Evolutionary conservation across 2,888 invertebrate species (phyloP).

Genomic region (Dasypolia templi): DNA sequence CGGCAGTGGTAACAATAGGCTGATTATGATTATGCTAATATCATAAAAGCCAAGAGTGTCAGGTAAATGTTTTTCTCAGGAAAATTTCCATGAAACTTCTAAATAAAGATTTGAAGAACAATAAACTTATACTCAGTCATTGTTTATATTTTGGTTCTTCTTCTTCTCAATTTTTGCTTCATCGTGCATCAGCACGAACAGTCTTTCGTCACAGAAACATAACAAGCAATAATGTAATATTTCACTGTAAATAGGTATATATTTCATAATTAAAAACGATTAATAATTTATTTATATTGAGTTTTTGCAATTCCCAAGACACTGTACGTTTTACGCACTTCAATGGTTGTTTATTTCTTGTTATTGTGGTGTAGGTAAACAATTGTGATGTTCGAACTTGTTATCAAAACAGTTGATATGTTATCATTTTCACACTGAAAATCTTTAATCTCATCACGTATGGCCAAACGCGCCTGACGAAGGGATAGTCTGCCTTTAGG

Average conservation of each 20-base stretch:
- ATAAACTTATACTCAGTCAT: background rate
- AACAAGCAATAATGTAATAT: background rate
- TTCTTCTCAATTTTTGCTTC: too few species aligned
- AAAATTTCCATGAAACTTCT: background rate
- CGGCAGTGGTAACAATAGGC: background rate
- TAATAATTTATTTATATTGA: too few species aligned
- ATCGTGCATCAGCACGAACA: too few species aligned
- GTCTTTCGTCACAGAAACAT: too few species aligned
- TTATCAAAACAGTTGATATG: constrained; percentile 40
- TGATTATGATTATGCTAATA: background rate
- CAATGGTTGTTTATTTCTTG: background rate
- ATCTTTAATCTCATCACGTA: constrained; percentile 64
- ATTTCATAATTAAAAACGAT: too few species aligned
- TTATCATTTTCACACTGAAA: constrained; percentile 51
- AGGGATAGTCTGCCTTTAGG: constrained; percentile 49
- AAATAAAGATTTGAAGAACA: background rate
- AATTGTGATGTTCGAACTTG: background rate
- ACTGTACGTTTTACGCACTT: background rate
- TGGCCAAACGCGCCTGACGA: constrained; percentile 57
- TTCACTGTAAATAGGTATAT: background rate
- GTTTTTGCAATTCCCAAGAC: too few species aligned
- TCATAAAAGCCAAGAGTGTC: background rate
- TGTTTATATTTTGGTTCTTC: background rate
- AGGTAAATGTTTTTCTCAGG: background rate
- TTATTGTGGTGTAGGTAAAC: constrained; percentile 6